Evolutionary conservation across 2,888 invertebrate genomes (phyloP), one percentile per base, ranked within the genome.

Genomic region (Andricus quercusramuli): DNA sequence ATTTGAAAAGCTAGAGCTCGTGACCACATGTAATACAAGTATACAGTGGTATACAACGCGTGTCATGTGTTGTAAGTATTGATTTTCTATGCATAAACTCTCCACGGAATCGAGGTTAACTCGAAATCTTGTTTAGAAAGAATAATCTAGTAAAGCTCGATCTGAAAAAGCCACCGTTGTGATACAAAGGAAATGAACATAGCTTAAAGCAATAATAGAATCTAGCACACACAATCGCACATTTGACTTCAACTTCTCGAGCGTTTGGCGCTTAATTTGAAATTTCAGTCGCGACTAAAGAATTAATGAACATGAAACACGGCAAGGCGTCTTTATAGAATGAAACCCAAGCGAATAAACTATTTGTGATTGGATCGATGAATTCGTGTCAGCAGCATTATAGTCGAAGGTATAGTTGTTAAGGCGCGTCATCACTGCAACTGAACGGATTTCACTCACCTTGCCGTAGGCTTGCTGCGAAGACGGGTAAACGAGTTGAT

Each of bases 81-180:
- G 92, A 92, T 92, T 91, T 92, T 90, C 87, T 89, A 86, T 85
- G 86, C 89, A 87, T 89, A 86, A 88, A 88, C 82, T 86, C 84
- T 82, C 84, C 83, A 77, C 80, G 85, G 86, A 88, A 90, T 90
- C 89, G 89, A 88, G 89, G 89, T 90, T 90, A 91, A 88, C 89
- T 88, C 86, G 86, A 86, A 86, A 83, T 86, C 85, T 83, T 80
- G 79, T 84, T 77, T 62, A 37, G 25, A 65, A 29, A 17, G 29
- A 64, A 5, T 64, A 11, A 22, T 59, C n/a, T 11, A 59, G 22
- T 8, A 59, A n/a, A 15, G 9, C 59, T 59, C 1, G 29, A 64
- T 25, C 13, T 64, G 4, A 64, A 29, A 29, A 64, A 29, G 29
- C 15, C 13, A 64, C 17, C 15, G 5, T 22, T 3, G 6, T 15